Percentiles rank a stretch among this genome's conserved stretches.
phyloP scores from a whole-genome alignment of 1,140 invertebrate genomes.

The Brachionus calyciflorus region DNA sequence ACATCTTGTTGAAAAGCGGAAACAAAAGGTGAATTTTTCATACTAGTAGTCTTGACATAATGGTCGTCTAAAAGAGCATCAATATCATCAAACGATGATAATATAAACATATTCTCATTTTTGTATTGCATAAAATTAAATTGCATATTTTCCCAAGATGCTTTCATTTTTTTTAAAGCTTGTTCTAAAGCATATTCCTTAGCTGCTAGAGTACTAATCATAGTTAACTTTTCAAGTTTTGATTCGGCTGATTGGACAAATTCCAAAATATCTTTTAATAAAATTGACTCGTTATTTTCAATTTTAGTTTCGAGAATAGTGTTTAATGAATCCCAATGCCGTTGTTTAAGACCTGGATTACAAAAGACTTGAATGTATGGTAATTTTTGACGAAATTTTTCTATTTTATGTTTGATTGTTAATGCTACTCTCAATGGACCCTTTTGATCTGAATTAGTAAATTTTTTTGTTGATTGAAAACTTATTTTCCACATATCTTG shows the following conservation, averaged over 20 bases:
- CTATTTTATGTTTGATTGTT: slow-evolving; percentile 65
- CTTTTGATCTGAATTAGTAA: slow-evolving; percentile 54
- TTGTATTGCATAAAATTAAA: slow-evolving; percentile 66
- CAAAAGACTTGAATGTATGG: slow-evolving; percentile 60
- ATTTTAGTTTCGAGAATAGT: slow-evolving; percentile 70
- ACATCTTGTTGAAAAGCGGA: slow-evolving; percentile 65
- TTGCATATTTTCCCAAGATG: slow-evolving; percentile 59
- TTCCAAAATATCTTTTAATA: slow-evolving; percentile 77
- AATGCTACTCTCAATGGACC: slow-evolving; percentile 60
- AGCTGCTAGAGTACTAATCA: slow-evolving; percentile 59
- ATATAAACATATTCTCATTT: slow-evolving; percentile 59
- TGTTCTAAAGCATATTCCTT: slow-evolving; percentile 62
- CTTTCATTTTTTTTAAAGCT: slow-evolving; percentile 60
- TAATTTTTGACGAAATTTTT: slow-evolving; percentile 60
- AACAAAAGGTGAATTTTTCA: slow-evolving; percentile 62
- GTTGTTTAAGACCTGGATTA: slow-evolving; percentile 59
- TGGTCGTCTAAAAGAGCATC: slow-evolving; percentile 61
- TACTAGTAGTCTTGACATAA: slow-evolving; percentile 62
- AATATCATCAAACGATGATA: slow-evolving; percentile 61
- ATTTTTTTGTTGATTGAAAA: slow-evolving; percentile 60
- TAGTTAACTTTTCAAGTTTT: slow-evolving; percentile 66
- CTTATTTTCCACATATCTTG: slow-evolving; percentile 59
- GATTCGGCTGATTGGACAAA: slow-evolving; percentile 67
- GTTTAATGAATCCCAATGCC: slow-evolving; percentile 67
- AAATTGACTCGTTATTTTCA: slow-evolving; percentile 67